Conservation (phyloP, 2,888 invertebrate genomes). For the Craniophora ligustri region DNA sequence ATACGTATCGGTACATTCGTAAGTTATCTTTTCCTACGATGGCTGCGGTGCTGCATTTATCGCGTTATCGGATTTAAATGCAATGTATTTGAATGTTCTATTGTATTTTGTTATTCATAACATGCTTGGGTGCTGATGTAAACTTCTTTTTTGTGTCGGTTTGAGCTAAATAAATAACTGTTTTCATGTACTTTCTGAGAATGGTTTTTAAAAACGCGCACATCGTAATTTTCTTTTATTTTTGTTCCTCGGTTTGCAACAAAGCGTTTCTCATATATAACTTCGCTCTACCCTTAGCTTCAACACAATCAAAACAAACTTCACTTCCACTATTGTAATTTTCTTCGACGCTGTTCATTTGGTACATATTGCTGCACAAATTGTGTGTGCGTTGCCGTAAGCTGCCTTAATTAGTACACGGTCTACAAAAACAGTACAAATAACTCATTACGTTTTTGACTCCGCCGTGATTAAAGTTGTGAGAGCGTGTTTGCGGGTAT, state of each 20-base stretch:
- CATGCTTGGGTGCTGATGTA: too few species aligned
- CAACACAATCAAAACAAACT: constrained; percentile 41
- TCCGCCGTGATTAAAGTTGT: constrained; percentile 48
- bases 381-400: constrained; percentile 27
- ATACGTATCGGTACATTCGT: constrained; percentile 38
- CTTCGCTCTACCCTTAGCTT: constrained; percentile 5
- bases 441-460: constrained; percentile 46
- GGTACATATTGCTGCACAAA: constrained; percentile 23
- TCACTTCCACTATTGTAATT: constrained; percentile 38
- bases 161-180: too few species aligned
- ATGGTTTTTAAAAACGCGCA: too few species aligned
- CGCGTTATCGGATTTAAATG: constrained; percentile 27
- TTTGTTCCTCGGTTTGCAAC: background rate
- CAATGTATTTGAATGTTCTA: constrained; percentile 4
- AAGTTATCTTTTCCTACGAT: constrained; percentile 38
- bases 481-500: constrained; percentile 41
- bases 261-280: constrained; percentile 5
- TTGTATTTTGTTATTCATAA: too few species aligned
- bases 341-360: constrained; percentile 40
- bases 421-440: constrained; percentile 46
- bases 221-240: too few species aligned
- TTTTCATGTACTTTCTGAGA: too few species aligned
- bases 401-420: constrained; percentile 44
- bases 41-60: constrained; percentile 19
- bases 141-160: too few species aligned